Conservation (phyloP, 1,140 invertebrate species). For the Drosophila truncata region DNA sequence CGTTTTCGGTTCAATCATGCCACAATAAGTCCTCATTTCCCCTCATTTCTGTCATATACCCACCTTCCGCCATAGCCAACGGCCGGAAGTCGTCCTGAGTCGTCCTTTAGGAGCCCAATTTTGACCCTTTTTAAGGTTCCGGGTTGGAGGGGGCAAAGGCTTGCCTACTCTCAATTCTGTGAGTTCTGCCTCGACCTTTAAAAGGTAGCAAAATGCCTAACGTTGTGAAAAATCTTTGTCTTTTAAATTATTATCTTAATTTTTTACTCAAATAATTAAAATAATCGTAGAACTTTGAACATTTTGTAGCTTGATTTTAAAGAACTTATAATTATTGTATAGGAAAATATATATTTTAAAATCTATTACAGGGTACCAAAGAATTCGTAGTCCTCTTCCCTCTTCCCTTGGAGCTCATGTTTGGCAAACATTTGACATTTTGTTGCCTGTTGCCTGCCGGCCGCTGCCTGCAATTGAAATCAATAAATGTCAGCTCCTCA, state of each 20-base stretch:
- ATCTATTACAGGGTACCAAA: not conserved
- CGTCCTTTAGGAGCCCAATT: slow-evolving; percentile 17
- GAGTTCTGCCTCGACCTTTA: slow-evolving; percentile 17
- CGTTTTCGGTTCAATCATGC: slow-evolving; percentile 34
- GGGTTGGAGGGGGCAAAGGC: not conserved
- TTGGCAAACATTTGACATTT: slow-evolving; percentile 51
- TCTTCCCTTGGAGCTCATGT: slow-evolving; percentile 20
- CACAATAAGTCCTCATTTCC: slow-evolving; percentile 21
- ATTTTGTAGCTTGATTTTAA: not conserved
- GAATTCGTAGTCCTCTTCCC: not conserved
- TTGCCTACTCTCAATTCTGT: not conserved
- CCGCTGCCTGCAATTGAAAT: slow-evolving; percentile 61
- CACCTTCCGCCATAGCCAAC: slow-evolving; percentile 1
- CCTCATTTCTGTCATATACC: slow-evolving; percentile 11
- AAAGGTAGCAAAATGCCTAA: slow-evolving; percentile 42
- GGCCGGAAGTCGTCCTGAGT: slow-evolving; percentile 31
- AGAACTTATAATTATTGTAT: not conserved
- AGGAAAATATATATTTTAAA: accelerated
- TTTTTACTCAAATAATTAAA: not conserved
- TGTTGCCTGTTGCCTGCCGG: slow-evolving; percentile 7
- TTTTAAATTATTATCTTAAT: not conserved
- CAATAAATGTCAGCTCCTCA: slow-evolving; percentile 59
- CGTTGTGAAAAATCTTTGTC: not conserved
- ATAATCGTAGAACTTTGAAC: not conserved
- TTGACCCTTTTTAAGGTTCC: slow-evolving; percentile 43